phyloP scores from a whole-genome alignment of 2,797 vertebrate genomes.

The Nyctibius grandis region DNA sequence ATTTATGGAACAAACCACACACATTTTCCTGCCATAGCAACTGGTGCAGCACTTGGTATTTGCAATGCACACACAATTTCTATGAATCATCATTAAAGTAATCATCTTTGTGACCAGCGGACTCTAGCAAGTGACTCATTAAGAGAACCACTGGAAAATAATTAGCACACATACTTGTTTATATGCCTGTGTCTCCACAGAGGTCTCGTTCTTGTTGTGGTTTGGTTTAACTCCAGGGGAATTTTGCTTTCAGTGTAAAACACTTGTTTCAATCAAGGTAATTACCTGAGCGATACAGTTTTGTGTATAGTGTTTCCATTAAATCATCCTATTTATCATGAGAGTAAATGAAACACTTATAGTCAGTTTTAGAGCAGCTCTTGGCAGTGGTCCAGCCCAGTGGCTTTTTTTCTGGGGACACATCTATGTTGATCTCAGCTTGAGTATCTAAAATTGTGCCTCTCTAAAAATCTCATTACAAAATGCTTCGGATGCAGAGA shows the following conservation, averaged over 20 bases:
- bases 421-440: neutral
- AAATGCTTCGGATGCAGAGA: neutral
- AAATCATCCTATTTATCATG: conserved; percentile 24
- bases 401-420: neutral
- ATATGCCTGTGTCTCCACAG: neutral
- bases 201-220: neutral
- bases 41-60: neutral
- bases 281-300: conserved; percentile 46
- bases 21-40: conserved; percentile 31
- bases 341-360: conserved; percentile 5
- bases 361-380: neutral
- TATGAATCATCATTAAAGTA: conserved; percentile 53
- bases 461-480: neutral
- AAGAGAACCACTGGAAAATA: conserved; percentile 45
- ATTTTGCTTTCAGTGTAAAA: conserved; percentile 39
- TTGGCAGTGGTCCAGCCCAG: neutral
- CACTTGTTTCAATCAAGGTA: conserved; percentile 57
- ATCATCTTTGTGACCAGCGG: conserved; percentile 42
- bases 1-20: conserved; percentile 14
- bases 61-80: neutral
- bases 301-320: conserved; percentile 29
- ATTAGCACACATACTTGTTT: conserved; percentile 27
- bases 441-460: neutral
- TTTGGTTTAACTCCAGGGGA: conserved; percentile 41
- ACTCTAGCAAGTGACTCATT: conserved; percentile 48